Evolutionary conservation across 2,888 invertebrate species (phyloP).

Genomic region (Tetranychus piercei): DNA sequence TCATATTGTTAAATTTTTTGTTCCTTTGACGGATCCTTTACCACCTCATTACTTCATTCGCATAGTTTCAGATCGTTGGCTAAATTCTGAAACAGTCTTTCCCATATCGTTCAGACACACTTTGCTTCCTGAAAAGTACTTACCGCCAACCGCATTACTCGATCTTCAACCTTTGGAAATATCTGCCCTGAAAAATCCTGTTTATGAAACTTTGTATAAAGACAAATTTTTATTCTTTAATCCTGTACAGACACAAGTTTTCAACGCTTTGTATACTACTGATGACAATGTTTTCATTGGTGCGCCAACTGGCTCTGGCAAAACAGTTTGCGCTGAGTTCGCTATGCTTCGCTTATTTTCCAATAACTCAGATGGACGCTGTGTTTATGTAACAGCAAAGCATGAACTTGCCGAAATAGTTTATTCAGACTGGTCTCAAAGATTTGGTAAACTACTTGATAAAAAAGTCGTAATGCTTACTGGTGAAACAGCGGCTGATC

Average conservation of each 20-base stretch:
- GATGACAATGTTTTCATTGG: constrained; percentile 96
- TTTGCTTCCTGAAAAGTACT: constrained; percentile 90
- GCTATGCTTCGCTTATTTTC: constrained; percentile 71
- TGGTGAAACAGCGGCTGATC: constrained; percentile 90
- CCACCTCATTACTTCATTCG: constrained; percentile 91
- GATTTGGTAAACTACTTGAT: constrained; percentile 53
- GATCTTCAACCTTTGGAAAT: constrained; percentile 86
- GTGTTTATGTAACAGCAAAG: constrained; percentile 81
- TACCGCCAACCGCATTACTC: constrained; percentile 87
- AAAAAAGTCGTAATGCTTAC: constrained; percentile 67
- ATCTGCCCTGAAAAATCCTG: constrained; percentile 58
- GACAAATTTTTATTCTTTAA: constrained; percentile 83
- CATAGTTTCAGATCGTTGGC: constrained; percentile 40
- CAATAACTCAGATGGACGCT: constrained; percentile 46
- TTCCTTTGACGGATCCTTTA: constrained; percentile 92
- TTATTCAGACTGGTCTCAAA: constrained; percentile 75
- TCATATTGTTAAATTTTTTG: constrained; percentile 89
- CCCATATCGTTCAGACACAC: constrained; percentile 94
- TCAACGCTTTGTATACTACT: constrained; percentile 91
- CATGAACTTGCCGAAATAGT: constrained; percentile 69
- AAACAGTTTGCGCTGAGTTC: constrained; percentile 88
- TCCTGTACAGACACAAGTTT: constrained; percentile 96
- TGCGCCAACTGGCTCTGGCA: constrained; percentile 68
- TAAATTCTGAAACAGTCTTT: constrained; percentile 76
- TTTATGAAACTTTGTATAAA: constrained; percentile 56